phyloP scores from a whole-genome alignment of 2,113 vertebrate species.

The Notechis scutatus region DNA sequence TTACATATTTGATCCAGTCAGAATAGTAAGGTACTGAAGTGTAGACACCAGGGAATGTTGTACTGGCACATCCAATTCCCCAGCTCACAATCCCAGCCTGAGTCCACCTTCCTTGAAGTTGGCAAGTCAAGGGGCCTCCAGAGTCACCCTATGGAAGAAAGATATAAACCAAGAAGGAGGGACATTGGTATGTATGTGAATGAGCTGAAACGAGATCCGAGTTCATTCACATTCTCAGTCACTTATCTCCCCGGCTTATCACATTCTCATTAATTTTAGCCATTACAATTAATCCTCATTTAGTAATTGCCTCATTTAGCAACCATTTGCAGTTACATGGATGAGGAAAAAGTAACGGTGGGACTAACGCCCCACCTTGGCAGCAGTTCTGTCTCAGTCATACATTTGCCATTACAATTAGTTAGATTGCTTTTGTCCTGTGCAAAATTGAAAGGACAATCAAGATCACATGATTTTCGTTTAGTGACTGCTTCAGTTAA shows the following conservation, averaged over 20 bases:
- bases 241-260: neutral
- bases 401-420: neutral
- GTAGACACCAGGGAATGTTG: conserved; percentile 34
- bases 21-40: conserved; percentile 26
- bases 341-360: neutral
- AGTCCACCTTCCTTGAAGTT: conserved; percentile 42
- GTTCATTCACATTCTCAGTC: neutral
- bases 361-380: neutral
- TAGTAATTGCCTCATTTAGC: neutral
- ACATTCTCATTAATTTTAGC: neutral
- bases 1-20: conserved; percentile 19
- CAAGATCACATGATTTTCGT: neutral
- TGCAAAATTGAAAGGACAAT: neutral
- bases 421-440: neutral
- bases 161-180: neutral
- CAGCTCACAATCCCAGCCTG: conserved; percentile 55
- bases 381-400: neutral
- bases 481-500: neutral
- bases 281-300: neutral
- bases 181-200: too few relatives aligned
- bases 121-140: conserved; percentile 52
- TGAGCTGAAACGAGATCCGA: neutral
- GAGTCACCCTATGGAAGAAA: conserved; percentile 54
- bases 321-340: neutral
- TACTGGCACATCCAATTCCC: conserved; percentile 29